Percentiles rank a stretch among this genome's conserved stretches.
These are phyloP conservation scores for Cantharis nigra DNA, from an alignment of 2,888 invertebrate species.

Conservation along the genomic window DNA sequence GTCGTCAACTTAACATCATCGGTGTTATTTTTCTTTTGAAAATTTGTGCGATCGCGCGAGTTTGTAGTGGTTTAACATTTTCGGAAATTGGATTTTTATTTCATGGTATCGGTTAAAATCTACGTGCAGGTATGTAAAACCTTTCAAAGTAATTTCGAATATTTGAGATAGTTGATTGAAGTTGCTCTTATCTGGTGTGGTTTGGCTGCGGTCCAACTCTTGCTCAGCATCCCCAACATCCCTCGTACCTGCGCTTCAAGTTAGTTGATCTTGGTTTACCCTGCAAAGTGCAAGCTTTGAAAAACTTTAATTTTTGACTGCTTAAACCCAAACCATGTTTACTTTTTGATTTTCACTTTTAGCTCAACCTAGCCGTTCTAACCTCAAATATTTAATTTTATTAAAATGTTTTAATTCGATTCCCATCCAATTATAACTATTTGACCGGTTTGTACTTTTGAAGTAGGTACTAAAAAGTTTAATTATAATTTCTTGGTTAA, in stretches of 20 bases:
- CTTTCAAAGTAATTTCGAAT: constrained; percentile 16
- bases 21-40: background rate
- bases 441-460: background rate
- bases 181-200: constrained; percentile 36
- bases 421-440: background rate
- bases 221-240: constrained; percentile 25
- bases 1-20: constrained; percentile 6
- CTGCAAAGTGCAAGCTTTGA: constrained; percentile 28
- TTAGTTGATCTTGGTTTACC: constrained; percentile 19
- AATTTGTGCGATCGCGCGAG: background rate
- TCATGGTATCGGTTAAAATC: background rate
- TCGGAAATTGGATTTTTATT: background rate
- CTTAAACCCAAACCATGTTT: background rate
- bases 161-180: constrained; percentile 25
- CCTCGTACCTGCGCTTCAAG: constrained; percentile 12
- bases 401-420: background rate
- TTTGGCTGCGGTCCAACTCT: constrained; percentile 39
- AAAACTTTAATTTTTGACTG: constrained; percentile 18
- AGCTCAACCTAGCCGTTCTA: background rate
- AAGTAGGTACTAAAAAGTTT: background rate
- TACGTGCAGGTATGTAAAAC: constrained; percentile 1
- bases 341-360: background rate
- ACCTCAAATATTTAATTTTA: background rate
- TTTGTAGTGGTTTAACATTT: background rate
- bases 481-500: background rate